Percentiles rank a stretch among this genome's conserved stretches.
phyloP scores from a whole-genome alignment of 2,888 invertebrate species.

The Saturnia japonica region DNA sequence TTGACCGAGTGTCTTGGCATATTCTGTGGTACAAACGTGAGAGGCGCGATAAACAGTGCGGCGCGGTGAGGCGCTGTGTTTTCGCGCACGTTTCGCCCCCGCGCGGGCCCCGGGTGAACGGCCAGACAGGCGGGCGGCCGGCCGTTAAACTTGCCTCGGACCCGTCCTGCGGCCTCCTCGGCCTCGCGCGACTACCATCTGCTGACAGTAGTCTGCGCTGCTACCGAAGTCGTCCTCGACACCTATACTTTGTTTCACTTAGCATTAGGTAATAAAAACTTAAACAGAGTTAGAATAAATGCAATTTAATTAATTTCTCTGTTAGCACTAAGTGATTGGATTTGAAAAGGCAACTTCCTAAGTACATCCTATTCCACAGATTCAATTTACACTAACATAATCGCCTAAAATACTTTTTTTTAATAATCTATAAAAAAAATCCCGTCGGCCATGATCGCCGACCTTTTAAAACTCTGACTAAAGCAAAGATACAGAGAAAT shows the following conservation, averaged over 20 bases:
- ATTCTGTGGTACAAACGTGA: slow-evolving; percentile 13
- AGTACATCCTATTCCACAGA: neutral
- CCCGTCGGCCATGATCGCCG: neutral
- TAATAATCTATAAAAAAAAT: neutral
- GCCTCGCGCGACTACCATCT: slow-evolving; percentile 40
- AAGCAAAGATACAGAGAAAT: neutral
- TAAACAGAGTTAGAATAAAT: neutral
- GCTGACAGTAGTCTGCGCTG: slow-evolving; percentile 31
- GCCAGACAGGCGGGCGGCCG: slow-evolving; percentile 78
- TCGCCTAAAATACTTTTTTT: neutral
- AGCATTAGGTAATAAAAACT: neutral
- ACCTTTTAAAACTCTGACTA: neutral
- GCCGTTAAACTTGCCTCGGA: slow-evolving; percentile 78
- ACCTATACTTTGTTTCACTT: neutral
- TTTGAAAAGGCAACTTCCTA: neutral
- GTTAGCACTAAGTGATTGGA: neutral
- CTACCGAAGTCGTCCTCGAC: neutral
- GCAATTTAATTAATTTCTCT: neutral
- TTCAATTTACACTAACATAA: neutral
- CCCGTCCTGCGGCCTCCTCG: slow-evolving; percentile 64
- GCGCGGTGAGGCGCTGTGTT: slow-evolving; percentile 77
- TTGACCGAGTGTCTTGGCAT: slow-evolving; percentile 11
- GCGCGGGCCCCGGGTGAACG: slow-evolving; percentile 80
- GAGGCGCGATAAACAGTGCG: slow-evolving; percentile 58
- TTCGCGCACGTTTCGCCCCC: slow-evolving; percentile 75